Evolutionary conservation across 2,888 invertebrate species (phyloP).

Genomic region (Ennomos erosarius): DNA sequence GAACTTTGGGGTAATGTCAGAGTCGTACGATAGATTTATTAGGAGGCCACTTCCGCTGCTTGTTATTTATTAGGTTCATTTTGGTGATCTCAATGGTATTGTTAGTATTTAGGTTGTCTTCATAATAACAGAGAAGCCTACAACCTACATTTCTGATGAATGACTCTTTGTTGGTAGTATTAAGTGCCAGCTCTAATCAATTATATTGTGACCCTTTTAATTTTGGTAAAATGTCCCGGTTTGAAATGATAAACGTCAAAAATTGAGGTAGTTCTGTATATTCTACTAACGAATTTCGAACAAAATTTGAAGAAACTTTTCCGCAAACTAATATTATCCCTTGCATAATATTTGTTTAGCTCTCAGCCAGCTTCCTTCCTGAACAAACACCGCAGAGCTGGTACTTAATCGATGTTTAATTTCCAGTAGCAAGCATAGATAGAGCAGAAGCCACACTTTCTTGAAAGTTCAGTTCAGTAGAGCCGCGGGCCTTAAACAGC

Average conservation of each 20-base stretch:
- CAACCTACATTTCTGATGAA: slow-evolving; percentile 2
- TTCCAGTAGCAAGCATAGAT: slow-evolving; percentile 29
- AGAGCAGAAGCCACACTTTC: slow-evolving; percentile 27
- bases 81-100: slow-evolving; percentile 7
- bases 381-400: slow-evolving; percentile 20
- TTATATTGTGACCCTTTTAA: no score
- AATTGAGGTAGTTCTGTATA: no score
- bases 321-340: background rate
- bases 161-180: background rate
- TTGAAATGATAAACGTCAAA: no score
- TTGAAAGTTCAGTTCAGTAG: slow-evolving; percentile 32
- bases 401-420: slow-evolving; percentile 32
- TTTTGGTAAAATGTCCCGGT: no score
- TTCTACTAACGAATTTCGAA: no score
- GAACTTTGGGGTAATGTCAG: slow-evolving; percentile 38
- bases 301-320: no score
- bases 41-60: slow-evolving; percentile 22
- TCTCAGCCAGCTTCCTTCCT: slow-evolving; percentile 14
- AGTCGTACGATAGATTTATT: slow-evolving; percentile 28
- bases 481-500: slow-evolving; percentile 30
- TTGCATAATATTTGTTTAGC: slow-evolving; percentile 12
- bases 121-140: background rate
- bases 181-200: no score
- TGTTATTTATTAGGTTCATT: slow-evolving; percentile 26
- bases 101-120: slow-evolving; percentile 6